Conservation (phyloP, 2,113 vertebrate species). For the Hippoglossus stenolepis region DNA sequence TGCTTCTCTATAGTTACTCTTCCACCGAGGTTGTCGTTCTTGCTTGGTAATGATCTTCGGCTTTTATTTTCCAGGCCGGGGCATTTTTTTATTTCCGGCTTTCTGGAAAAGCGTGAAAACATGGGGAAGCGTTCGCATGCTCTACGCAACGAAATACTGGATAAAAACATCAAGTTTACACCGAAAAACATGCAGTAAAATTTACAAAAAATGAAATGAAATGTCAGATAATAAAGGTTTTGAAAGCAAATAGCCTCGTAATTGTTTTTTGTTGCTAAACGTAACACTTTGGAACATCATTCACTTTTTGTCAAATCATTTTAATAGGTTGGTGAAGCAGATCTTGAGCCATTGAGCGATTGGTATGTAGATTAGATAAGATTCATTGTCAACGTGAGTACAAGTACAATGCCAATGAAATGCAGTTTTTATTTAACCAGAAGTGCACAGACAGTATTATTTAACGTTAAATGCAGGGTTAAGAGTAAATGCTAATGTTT, state of each 20-base stretch:
- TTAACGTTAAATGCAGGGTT: no score
- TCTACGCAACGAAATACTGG: slow-evolving; percentile 10
- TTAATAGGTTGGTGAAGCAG: background rate
- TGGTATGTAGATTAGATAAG: no score
- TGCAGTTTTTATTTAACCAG: no score
- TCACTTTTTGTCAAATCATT: background rate
- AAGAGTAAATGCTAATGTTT: no score
- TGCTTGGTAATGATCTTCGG: slow-evolving; percentile 69
- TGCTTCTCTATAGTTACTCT: slow-evolving; percentile 43
- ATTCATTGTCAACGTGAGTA: no score
- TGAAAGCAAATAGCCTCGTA: background rate
- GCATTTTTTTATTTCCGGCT: no score
- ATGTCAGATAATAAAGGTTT: background rate
- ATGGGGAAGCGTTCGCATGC: slow-evolving; percentile 23
- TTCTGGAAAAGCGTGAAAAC: slow-evolving; percentile 57
- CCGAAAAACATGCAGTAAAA: background rate
- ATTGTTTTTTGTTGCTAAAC: background rate
- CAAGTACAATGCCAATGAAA: no score
- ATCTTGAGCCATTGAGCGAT: no score
- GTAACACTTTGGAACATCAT: background rate
- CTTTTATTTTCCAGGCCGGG: slow-evolving; percentile 70
- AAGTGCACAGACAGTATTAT: no score
- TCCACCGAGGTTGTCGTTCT: slow-evolving; percentile 47
- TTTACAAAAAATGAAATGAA: slow-evolving; percentile 8
- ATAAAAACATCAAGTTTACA: slow-evolving; percentile 23